A percentile compares a stretch with the other conserved stretches of the same genome.
Conservation (phyloP, 1,140 invertebrate species). For the Dermatophagoides farinae region DNA sequence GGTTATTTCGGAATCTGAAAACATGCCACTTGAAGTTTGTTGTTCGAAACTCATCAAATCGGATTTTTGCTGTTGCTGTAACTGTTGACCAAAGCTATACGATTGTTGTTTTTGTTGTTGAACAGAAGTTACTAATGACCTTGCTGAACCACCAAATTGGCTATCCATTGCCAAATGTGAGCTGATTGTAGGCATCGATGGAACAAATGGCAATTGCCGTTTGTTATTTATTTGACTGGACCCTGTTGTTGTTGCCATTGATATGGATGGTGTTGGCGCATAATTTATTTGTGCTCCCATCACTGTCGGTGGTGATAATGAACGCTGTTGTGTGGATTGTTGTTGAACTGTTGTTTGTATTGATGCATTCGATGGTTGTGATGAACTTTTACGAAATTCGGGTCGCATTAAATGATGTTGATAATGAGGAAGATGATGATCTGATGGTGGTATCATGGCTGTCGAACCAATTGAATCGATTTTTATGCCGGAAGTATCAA, state of each 20-base stretch:
- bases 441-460: neutral
- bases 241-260: neutral
- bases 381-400: slow-evolving; percentile 10
- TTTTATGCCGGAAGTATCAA: neutral
- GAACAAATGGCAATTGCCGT: neutral
- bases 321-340: too few relatives aligned
- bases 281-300: neutral
- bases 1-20: slow-evolving; percentile 19
- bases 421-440: neutral
- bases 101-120: neutral
- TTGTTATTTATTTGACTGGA: neutral
- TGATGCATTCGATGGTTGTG: slow-evolving; percentile 11
- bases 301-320: neutral
- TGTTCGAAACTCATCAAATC: neutral
- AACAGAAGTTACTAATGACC: neutral
- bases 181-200: neutral
- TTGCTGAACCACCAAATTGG: neutral
- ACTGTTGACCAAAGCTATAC: neutral
- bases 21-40: slow-evolving; percentile 15
- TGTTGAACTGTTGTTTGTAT: slow-evolving; percentile 6
- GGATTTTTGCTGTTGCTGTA: neutral
- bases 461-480: neutral
- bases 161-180: slow-evolving; percentile 17
- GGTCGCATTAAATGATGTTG: neutral
- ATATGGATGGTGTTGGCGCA: neutral